Evolutionary conservation across 2,888 invertebrate genomes (phyloP), one percentile per base, ranked within the genome.

Genomic region (Pteria penguin): DNA sequence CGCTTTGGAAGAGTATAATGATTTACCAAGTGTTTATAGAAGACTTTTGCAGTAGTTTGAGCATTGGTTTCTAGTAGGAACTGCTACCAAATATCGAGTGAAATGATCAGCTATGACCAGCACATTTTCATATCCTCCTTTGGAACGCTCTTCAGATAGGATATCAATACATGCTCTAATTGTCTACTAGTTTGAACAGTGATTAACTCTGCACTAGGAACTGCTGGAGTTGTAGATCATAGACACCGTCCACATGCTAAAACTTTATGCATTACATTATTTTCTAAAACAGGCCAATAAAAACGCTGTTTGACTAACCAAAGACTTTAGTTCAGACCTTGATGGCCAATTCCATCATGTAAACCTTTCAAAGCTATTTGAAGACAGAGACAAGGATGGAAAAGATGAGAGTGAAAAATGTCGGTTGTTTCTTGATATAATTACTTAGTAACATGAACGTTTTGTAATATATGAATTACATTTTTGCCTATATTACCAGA

Each of bases 1-100:
- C 68, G 62, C 33, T 31, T 26, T 4, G 74, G 79, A 54, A 76
- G n/a, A n/a, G n/a, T n/a, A n/a, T n/a, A n/a, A n/a, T n/a, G n/a
- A n/a, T n/a, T n/a, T n/a, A n/a, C n/a, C n/a, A n/a, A n/a, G n/a
- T n/a, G n/a, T n/a, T n/a, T n/a, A n/a, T n/a, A n/a, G n/a, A n/a
- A n/a, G n/a, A 24, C 73, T 27, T 72, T 77, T 22, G 74, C 73
- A 24, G 76, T 76, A 18, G 78, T 79, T 11, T 29, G 62, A 4
- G 78, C 78, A 63, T 54, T 79, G 72, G 22, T 81, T 76, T 18
- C 52, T 71, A 2, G 67, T 72, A 3, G 72, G 75, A 61, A 73
- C 33, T 22, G 71, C 75, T 26, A 63, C 11, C 66, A 22, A 14
- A 62, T 62, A n/a, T n/a, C n/a, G n/a, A n/a, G n/a, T n/a, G n/a